phyloP scores from a whole-genome alignment of 1,140 invertebrate genomes.

The Antheraea pernyi region DNA sequence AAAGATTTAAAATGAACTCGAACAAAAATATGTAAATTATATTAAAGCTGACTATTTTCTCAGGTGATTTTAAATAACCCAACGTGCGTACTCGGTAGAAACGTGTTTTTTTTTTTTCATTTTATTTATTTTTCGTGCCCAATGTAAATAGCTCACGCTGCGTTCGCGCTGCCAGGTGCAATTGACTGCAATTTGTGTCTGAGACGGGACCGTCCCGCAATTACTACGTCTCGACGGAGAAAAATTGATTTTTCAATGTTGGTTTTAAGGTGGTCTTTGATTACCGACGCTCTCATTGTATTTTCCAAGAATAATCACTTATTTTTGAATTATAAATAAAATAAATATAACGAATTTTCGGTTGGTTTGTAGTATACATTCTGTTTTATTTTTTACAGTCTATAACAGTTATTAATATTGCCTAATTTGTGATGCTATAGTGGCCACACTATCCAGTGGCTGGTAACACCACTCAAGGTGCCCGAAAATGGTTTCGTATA shows the following conservation, averaged over 20 bases:
- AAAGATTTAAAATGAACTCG: too few species aligned
- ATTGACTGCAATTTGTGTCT: slow-evolving; percentile 59
- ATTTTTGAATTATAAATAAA: not conserved
- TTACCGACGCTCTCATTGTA: slow-evolving; percentile 13
- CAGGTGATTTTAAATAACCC: slow-evolving; percentile 29
- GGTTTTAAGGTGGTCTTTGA: slow-evolving; percentile 45
- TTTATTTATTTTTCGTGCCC: slow-evolving; percentile 19
- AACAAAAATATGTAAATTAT: not conserved
- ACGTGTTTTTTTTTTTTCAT: slow-evolving; percentile 20
- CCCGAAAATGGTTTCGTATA: too few species aligned
- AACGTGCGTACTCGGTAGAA: slow-evolving; percentile 18
- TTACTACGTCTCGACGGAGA: slow-evolving; percentile 60
- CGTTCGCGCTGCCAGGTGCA: slow-evolving; percentile 55
- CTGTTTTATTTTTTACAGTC: not conserved
- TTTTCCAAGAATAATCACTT: not conserved
- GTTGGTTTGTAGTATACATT: not conserved
- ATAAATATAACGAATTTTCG: not conserved
- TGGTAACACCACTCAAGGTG: too few species aligned
- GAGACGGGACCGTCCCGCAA: slow-evolving; percentile 39
- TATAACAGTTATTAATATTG: not conserved
- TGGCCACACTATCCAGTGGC: too few species aligned
- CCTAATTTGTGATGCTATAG: too few species aligned
- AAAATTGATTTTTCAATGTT: slow-evolving; percentile 73
- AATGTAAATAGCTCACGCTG: slow-evolving; percentile 41
- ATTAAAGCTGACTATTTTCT: slow-evolving; percentile 12